phyloP scores from a whole-genome alignment of 92 coral and sea anemone species.

The Phenganax stokvisi region DNA sequence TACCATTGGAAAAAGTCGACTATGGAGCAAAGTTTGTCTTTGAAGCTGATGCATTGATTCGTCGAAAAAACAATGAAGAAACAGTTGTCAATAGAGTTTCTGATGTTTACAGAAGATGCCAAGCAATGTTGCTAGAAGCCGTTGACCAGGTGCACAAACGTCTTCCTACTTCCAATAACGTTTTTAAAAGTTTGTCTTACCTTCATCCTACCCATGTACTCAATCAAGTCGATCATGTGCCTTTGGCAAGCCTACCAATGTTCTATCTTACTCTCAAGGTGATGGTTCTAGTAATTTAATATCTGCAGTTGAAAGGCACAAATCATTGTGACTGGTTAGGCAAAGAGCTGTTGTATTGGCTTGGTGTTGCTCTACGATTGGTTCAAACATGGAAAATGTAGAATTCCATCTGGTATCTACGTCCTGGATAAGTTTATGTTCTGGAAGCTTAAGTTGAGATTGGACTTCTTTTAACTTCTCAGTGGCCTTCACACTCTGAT shows the following conservation, averaged over 20 bases:
- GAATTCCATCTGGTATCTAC: no score
- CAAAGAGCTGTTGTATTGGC: no score
- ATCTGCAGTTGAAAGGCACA: no score
- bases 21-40: constrained; percentile 21
- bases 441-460: no score
- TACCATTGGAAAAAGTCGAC: not conserved
- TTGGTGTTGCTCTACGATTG: no score
- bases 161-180: not conserved
- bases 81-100: not conserved
- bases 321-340: no score
- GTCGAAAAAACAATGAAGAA: not conserved
- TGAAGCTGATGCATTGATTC: constrained; percentile 15
- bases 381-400: no score
- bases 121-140: not conserved
- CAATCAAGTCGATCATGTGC: not conserved
- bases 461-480: no score
- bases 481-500: no score
- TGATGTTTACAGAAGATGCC: constrained; percentile 12
- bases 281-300: no score
- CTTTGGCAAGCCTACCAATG: constrained; percentile 6
- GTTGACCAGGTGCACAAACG: not conserved
- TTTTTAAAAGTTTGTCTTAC: not conserved
- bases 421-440: no score
- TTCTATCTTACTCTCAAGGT: not conserved
- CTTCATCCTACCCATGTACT: not conserved